Percentiles rank a stretch among this genome's conserved stretches.
phyloP scores from a whole-genome alignment of 2,888 invertebrate species.

The Mythimna pallens region DNA sequence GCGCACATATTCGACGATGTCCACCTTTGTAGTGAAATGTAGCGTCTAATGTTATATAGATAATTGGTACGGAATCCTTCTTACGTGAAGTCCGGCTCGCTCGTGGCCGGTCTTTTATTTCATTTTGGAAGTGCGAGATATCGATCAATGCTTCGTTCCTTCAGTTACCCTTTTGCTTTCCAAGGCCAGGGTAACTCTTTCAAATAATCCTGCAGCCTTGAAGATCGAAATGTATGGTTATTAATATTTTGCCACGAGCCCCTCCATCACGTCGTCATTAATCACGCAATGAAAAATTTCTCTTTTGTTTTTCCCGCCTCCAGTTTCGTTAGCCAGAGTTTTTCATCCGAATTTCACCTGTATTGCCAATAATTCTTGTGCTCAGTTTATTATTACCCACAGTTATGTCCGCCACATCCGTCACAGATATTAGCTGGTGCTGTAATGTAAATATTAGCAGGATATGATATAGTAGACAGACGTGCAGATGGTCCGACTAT shows the following conservation, averaged over 20 bases:
- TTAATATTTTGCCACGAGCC: not conserved
- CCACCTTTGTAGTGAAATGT: too few relatives aligned
- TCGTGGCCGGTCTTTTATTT: too few relatives aligned
- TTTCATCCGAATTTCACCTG: slow-evolving; percentile 48
- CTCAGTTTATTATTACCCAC: slow-evolving; percentile 47
- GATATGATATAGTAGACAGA: slow-evolving; percentile 29
- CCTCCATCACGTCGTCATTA: not conserved
- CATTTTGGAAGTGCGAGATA: too few relatives aligned
- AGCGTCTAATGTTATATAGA: too few relatives aligned
- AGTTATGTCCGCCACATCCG: slow-evolving; percentile 56
- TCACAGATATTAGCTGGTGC: slow-evolving; percentile 39
- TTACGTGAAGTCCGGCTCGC: too few relatives aligned
- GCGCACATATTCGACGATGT: too few relatives aligned
- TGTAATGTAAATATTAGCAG: slow-evolving; percentile 50
- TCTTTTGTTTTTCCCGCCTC: not conserved
- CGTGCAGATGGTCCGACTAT: slow-evolving; percentile 39
- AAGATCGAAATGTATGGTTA: not conserved
- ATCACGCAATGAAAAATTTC: slow-evolving; percentile 30
- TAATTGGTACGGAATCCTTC: too few relatives aligned
- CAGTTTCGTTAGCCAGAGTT: not conserved
- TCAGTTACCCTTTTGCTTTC: too few relatives aligned
- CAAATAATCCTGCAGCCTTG: not conserved
- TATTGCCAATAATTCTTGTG: slow-evolving; percentile 43
- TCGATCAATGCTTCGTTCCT: too few relatives aligned
- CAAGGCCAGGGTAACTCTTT: too few relatives aligned